Percentiles rank a stretch among this genome's conserved stretches.
These are phyloP conservation scores for Drosophila novamexicana DNA, from an alignment of 1,140 invertebrate genomes.

Conservation along the genomic window DNA sequence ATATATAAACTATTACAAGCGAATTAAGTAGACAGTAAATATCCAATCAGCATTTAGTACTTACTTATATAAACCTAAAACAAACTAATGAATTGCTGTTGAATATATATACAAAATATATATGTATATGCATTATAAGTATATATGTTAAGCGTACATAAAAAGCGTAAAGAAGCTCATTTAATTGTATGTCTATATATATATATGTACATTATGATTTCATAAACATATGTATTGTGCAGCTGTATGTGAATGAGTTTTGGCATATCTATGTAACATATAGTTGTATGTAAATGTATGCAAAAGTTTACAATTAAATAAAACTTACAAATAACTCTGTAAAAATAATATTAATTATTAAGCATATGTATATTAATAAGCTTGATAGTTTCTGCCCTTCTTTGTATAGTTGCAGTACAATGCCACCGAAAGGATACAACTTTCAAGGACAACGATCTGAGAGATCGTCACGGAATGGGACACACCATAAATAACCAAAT, in stretches of 20 bases:
- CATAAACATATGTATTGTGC: constrained; percentile 33
- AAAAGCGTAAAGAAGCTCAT: constrained; percentile 68
- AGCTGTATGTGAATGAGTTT: constrained; percentile 60
- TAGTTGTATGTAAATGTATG: constrained; percentile 75
- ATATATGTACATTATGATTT: constrained; percentile 48
- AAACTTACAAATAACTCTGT: constrained; percentile 38
- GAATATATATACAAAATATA: constrained; percentile 33
- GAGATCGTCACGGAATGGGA: not conserved
- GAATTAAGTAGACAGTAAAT: constrained; percentile 34
- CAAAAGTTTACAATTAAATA: constrained; percentile 63
- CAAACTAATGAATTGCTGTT: constrained; percentile 48
- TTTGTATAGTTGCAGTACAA: too few relatives aligned
- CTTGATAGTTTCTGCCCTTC: too few relatives aligned
- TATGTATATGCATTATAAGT: constrained; percentile 14
- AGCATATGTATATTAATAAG: not conserved
- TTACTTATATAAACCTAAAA: constrained; percentile 23
- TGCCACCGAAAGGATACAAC: not conserved
- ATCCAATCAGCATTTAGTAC: constrained; percentile 28
- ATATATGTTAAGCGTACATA: constrained; percentile 30
- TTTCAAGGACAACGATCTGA: constrained; percentile 33
- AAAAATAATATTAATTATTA: constrained; percentile 24
- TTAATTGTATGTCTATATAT: constrained; percentile 26
- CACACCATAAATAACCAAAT: not conserved
- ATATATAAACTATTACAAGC: constrained; percentile 52
- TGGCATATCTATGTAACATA: constrained; percentile 65